These are phyloP conservation scores for Aegotheles bennettii DNA, from an alignment of 2,113 vertebrate species.

Conservation along the genomic window DNA sequence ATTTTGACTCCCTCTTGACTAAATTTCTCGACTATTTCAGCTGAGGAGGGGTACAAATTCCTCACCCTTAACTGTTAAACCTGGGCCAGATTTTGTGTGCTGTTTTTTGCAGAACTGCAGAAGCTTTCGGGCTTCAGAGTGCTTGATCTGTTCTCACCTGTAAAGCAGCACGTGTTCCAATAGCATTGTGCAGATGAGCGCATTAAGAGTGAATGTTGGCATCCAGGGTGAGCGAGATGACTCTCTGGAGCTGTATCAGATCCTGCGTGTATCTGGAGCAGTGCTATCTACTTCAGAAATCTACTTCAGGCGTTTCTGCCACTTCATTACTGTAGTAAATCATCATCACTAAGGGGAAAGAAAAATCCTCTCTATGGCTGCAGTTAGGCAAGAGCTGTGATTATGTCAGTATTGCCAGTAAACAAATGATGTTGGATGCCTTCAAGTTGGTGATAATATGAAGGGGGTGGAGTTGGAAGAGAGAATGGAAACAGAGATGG, in stretches of 20 bases:
- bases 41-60: not conserved
- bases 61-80: not conserved
- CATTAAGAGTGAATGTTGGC: not conserved
- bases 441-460: not conserved
- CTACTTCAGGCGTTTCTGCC: slow-evolving; percentile 32
- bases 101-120: not conserved
- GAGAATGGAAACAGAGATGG: not conserved
- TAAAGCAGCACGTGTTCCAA: not conserved
- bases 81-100: not conserved
- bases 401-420: not conserved
- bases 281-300: slow-evolving; percentile 28
- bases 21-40: not conserved
- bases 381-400: slow-evolving; percentile 31
- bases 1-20: not conserved
- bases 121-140: not conserved
- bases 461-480: not conserved
- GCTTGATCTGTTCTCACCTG: not conserved
- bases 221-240: not conserved
- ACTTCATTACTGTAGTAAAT: slow-evolving; percentile 29
- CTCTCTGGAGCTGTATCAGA: not conserved
- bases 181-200: not conserved
- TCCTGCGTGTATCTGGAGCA: not conserved
- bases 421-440: not conserved
- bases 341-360: not conserved
- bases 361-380: not conserved